Conservation (phyloP, 2,113 vertebrate genomes). For the Capreolus pygargus region DNA sequence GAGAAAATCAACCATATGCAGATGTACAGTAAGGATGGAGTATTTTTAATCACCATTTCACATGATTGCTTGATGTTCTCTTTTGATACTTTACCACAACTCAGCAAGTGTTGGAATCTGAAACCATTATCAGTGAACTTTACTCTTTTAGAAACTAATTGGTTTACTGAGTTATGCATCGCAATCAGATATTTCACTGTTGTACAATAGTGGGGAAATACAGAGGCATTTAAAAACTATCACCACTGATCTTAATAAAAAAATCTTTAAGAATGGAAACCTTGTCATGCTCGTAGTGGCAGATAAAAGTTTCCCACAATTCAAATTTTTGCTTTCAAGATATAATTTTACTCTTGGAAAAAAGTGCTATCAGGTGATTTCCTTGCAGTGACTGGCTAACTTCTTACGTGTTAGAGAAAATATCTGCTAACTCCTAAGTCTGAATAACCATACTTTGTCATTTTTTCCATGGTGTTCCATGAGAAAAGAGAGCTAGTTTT, state of each 20-base stretch:
- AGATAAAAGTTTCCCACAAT: neutral
- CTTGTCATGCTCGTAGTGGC: neutral
- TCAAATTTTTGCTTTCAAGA: neutral
- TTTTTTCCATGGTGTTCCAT: neutral
- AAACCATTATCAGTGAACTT: neutral
- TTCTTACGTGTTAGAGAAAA: neutral
- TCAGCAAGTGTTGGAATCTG: neutral
- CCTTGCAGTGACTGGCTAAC: neutral
- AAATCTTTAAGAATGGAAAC: neutral
- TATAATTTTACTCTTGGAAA: neutral
- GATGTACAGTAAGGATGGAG: neutral
- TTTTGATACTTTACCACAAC: neutral
- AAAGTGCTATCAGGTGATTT: neutral
- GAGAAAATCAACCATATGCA: neutral
- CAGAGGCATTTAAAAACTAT: neutral
- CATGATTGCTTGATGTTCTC: neutral
- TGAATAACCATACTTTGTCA: neutral
- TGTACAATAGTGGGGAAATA: neutral
- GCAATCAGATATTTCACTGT: neutral
- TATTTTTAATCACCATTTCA: neutral
- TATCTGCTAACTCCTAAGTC: neutral
- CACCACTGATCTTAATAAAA: neutral
- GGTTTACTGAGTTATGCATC: neutral
- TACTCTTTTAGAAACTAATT: neutral
- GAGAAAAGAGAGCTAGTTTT: neutral